These are phyloP conservation scores for Astyanax mexicanus DNA, from an alignment of 2,797 vertebrate genomes.

Conservation along the genomic window DNA sequence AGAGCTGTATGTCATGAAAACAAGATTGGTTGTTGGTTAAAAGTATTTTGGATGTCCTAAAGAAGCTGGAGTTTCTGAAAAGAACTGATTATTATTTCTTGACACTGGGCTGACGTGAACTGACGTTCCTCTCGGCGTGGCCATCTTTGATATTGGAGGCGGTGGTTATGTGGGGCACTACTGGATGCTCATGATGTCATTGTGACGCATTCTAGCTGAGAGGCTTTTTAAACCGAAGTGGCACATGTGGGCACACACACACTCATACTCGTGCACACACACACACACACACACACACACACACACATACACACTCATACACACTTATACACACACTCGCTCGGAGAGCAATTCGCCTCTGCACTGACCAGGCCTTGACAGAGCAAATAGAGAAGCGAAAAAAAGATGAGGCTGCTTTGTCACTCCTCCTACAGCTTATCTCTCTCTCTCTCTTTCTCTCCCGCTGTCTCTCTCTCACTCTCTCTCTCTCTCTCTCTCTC, in stretches of 20 bases:
- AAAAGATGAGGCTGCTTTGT: conserved; percentile 45
- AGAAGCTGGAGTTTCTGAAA: neutral
- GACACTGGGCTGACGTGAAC: neutral
- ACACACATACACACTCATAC: conserved; percentile 3
- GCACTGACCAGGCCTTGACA: conserved; percentile 38
- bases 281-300: too few species aligned
- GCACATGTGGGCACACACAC: neutral
- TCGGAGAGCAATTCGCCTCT: conserved; percentile 15
- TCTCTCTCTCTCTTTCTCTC: conserved; percentile 12
- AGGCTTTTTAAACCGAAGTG: conserved; percentile 18
- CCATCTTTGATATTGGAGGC: conserved; percentile 1
- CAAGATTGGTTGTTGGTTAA: too few species aligned
- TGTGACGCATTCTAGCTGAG: conserved; percentile 5
- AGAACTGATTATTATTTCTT: neutral
- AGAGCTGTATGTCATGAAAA: too few species aligned
- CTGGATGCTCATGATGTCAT: conserved; percentile 33
- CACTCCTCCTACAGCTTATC: conserved; percentile 39
- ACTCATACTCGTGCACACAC: conserved; percentile 18
- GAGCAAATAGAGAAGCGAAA: conserved; percentile 34
- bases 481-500: conserved; percentile 34
- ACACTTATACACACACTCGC: conserved; percentile 17
- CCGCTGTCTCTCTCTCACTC: conserved; percentile 8
- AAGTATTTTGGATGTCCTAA: neutral
- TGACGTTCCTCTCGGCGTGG: neutral
- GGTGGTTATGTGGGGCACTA: neutral